Evolutionary conservation across 2,888 invertebrate species (phyloP).

Genomic region (Diarsia mendica): DNA sequence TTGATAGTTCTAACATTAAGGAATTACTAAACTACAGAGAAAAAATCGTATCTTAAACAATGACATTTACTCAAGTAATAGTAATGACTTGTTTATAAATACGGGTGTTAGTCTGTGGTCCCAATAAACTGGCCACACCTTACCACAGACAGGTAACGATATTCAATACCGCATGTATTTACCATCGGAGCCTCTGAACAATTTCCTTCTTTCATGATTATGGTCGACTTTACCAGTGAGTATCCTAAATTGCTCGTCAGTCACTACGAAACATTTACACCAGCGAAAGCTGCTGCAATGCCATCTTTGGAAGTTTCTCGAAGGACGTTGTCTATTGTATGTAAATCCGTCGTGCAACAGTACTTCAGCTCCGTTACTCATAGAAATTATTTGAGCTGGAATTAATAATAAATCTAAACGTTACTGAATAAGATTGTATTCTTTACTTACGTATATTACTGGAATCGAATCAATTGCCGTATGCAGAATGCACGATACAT

Average conservation of each 20-base stretch:
- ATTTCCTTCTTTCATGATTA: constrained; percentile 50
- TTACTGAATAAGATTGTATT: background rate
- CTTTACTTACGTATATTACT: background rate
- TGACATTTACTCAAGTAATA: too few relatives aligned
- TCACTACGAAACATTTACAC: constrained; percentile 66
- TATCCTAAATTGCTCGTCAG: constrained; percentile 46
- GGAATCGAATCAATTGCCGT: too few relatives aligned
- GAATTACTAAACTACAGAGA: too few relatives aligned
- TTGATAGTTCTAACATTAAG: too few relatives aligned
- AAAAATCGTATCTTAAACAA: too few relatives aligned
- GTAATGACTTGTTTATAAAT: too few relatives aligned
- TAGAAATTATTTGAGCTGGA: constrained; percentile 65
- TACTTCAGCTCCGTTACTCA: constrained; percentile 58
- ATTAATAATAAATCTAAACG: constrained; percentile 9
- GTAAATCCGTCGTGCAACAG: constrained; percentile 65
- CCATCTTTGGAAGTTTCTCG: constrained; percentile 60
- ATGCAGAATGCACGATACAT: too few relatives aligned
- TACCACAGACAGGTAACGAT: background rate
- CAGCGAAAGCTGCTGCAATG: constrained; percentile 68
- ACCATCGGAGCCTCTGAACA: constrained; percentile 59
- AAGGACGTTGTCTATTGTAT: constrained; percentile 62
- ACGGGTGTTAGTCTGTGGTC: background rate
- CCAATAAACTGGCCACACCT: background rate
- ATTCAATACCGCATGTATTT: constrained; percentile 57
- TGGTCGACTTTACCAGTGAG: constrained; percentile 48